A percentile compares a stretch with the other conserved stretches of the same genome.
Conservation (phyloP, 2,113 vertebrate species). For the Salvelinus fontinalis region DNA sequence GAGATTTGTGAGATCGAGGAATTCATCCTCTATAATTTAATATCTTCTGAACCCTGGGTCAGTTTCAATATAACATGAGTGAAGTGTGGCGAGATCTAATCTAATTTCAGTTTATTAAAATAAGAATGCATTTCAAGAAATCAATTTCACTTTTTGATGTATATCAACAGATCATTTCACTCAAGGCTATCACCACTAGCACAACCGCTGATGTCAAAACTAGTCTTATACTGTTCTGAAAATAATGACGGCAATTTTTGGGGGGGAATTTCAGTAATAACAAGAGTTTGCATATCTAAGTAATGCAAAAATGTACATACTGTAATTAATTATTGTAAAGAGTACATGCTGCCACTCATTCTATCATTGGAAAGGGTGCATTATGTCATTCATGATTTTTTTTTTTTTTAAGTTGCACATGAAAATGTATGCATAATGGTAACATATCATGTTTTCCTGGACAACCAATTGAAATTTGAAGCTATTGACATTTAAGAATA, state of each 20-base stretch:
- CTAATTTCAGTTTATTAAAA: conserved; percentile 67
- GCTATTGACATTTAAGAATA: no score
- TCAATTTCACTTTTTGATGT: conserved; percentile 49
- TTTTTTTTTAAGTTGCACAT: no score
- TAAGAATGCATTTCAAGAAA: conserved; percentile 56
- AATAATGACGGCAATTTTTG: background rate
- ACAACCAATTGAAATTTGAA: no score
- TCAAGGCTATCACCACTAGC: conserved; percentile 7
- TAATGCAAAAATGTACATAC: background rate
- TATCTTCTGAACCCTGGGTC: conserved; percentile 56
- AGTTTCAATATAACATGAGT: conserved; percentile 69
- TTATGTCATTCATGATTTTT: no score
- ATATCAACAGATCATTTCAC: conserved; percentile 49
- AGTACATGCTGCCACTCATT: no score
- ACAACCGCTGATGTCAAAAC: background rate
- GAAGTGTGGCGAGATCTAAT: conserved; percentile 63
- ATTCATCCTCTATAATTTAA: conserved; percentile 50
- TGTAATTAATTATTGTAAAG: background rate
- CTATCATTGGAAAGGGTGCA: no score
- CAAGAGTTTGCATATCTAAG: background rate
- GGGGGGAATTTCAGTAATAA: background rate
- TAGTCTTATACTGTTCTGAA: background rate
- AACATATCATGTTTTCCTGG: no score
- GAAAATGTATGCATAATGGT: no score
- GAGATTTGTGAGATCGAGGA: conserved; percentile 18